These are phyloP conservation scores for Sylvia atricapilla DNA, from an alignment of 2,113 vertebrate genomes.

Conservation along the genomic window DNA sequence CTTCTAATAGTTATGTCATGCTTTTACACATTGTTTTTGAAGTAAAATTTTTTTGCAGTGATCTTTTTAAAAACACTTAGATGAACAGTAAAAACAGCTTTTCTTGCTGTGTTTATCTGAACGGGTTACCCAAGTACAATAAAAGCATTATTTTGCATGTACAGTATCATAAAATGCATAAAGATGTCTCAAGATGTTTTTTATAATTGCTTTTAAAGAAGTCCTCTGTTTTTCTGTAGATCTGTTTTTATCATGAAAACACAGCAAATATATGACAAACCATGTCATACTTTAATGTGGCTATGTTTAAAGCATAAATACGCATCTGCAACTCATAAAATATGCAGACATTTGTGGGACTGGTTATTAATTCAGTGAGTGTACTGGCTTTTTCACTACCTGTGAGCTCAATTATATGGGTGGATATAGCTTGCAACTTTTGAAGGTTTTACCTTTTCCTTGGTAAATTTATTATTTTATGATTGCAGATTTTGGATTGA, in stretches of 20 bases:
- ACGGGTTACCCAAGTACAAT: background rate
- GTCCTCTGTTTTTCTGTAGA: background rate
- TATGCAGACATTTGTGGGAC: slow-evolving; percentile 28
- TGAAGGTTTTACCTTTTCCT: background rate
- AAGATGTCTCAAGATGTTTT: background rate
- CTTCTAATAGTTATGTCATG: slow-evolving; percentile 7
- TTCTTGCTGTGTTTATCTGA: background rate
- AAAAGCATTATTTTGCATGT: background rate
- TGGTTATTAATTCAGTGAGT: slow-evolving; percentile 40
- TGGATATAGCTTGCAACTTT: background rate
- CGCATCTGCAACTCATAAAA: slow-evolving; percentile 59
- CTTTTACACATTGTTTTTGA: background rate
- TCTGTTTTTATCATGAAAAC: slow-evolving; percentile 33
- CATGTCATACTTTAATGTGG: background rate
- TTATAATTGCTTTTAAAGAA: slow-evolving; percentile 16
- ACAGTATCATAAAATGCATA: background rate
- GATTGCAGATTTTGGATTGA: background rate
- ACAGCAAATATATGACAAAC: background rate
- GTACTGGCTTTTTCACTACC: background rate
- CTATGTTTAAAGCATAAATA: slow-evolving; percentile 31
- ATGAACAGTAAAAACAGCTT: background rate
- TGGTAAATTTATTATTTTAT: background rate
- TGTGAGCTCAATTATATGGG: background rate
- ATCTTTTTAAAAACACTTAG: background rate
- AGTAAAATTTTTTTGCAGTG: background rate